Evolutionary conservation across 2,113 vertebrate genomes (phyloP).

Genomic region (Numida meleagris): DNA sequence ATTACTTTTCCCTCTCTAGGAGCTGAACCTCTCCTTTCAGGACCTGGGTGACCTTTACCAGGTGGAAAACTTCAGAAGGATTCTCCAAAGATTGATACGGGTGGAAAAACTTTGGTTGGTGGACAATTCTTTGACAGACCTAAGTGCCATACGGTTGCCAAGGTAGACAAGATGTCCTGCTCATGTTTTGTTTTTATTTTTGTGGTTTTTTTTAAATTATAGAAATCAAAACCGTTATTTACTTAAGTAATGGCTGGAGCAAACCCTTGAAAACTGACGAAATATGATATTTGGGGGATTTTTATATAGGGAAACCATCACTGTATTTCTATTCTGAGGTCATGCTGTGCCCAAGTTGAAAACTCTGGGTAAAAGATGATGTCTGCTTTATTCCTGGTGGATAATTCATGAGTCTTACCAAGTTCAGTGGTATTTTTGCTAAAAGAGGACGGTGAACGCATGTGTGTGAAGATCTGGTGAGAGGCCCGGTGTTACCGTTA

Average conservation of each 20-base stretch:
- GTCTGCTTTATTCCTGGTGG: not conserved
- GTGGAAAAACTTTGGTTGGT: constrained; percentile 92
- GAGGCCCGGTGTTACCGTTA: not conserved
- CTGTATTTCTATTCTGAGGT: not conserved
- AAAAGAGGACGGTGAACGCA: not conserved
- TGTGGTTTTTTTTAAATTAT: not conserved
- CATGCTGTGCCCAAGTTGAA: not conserved
- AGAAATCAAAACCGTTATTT: not conserved
- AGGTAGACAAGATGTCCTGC: constrained; percentile 74
- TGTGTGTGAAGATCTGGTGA: not conserved
- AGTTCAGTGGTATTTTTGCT: not conserved
- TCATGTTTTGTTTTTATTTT: not conserved
- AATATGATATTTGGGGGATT: not conserved
- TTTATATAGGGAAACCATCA: not conserved
- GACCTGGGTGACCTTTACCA: constrained; percentile 91
- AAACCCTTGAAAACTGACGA: not conserved
- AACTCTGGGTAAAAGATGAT: not conserved
- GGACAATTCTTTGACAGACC: constrained; percentile 87
- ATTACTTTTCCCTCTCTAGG: constrained; percentile 72
- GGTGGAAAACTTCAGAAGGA: constrained; percentile 87
- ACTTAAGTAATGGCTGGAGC: not conserved
- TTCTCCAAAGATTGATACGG: constrained; percentile 88
- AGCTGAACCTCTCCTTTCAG: constrained; percentile 94
- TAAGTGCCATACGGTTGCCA: constrained; percentile 92
- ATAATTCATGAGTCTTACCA: not conserved